Conservation (phyloP, 1,140 invertebrate species). For the Platyura marginata region DNA sequence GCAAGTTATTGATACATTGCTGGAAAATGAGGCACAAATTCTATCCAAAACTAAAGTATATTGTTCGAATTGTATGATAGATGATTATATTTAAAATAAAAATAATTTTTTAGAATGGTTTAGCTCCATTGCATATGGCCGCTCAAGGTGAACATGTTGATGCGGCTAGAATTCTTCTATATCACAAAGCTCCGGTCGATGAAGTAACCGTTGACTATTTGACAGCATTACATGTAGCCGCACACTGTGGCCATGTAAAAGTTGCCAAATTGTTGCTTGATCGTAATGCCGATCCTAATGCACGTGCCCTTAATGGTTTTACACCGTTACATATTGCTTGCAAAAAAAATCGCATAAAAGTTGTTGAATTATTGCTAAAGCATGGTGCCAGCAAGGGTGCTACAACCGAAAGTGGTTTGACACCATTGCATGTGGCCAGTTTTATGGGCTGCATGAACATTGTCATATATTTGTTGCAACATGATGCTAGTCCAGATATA, state of each 20-base stretch:
- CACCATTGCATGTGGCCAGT: constrained; percentile 91
- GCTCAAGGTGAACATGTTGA: constrained; percentile 95
- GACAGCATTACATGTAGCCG: constrained; percentile 93
- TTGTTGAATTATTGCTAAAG: constrained; percentile 90
- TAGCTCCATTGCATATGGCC: constrained; percentile 83
- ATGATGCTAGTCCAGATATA: constrained; percentile 84
- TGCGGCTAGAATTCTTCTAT: constrained; percentile 75
- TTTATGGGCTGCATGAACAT: constrained; percentile 99
- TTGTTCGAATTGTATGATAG: background rate
- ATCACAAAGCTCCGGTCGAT: constrained; percentile 88
- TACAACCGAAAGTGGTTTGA: constrained; percentile 64
- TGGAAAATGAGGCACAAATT: constrained; percentile 84
- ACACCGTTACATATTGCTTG: constrained; percentile 97
- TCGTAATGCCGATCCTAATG: constrained; percentile 91
- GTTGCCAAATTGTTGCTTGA: constrained; percentile 89
- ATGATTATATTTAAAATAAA: no score
- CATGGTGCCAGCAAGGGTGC: constrained; percentile 71
- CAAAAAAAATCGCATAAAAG: constrained; percentile 95
- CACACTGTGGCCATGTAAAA: constrained; percentile 76
- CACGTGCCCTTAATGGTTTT: constrained; percentile 93
- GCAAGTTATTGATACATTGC: constrained; percentile 79
- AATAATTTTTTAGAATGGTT: constrained; percentile 51
- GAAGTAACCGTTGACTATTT: constrained; percentile 96
- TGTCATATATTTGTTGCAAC: constrained; percentile 87
- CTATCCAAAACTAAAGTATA: constrained; percentile 91